Conservation (phyloP, 1,140 invertebrate genomes). For the Trichonephila inaurata region DNA sequence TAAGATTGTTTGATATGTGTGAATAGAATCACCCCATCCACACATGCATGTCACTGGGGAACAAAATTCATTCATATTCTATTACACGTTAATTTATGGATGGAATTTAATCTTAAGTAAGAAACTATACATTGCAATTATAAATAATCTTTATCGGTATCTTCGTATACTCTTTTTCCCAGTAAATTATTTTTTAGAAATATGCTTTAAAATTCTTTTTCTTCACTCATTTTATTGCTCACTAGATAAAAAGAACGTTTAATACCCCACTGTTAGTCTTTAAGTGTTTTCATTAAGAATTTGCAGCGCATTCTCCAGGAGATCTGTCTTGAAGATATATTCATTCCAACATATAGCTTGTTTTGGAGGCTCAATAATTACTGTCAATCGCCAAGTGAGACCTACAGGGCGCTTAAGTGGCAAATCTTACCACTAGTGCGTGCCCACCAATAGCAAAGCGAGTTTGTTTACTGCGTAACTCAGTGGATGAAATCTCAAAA, state of each 20-base stretch:
- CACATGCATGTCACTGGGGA: too few species aligned
- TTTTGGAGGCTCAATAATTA: conserved; percentile 18
- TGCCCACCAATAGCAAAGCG: neutral
- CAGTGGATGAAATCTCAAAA: neutral
- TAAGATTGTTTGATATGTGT: too few species aligned
- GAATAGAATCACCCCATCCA: too few species aligned
- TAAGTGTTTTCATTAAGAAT: conserved; percentile 32
- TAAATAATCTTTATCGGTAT: too few species aligned
- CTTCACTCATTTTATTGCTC: neutral
- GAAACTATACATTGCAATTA: too few species aligned
- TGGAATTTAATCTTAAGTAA: too few species aligned
- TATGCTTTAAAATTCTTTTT: neutral
- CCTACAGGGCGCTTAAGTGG: neutral
- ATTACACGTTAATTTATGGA: too few species aligned
- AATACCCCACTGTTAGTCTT: neutral
- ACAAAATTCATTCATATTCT: too few species aligned
- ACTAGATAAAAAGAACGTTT: neutral
- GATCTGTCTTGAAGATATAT: neutral
- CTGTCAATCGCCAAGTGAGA: conserved; percentile 5
- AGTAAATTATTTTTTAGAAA: neutral
- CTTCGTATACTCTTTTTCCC: neutral
- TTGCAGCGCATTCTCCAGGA: neutral
- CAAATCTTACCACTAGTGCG: neutral
- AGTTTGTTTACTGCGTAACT: conserved; percentile 30
- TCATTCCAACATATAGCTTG: neutral